Conservation (phyloP, 1,140 invertebrate species). For the Drosophila leontia region DNA sequence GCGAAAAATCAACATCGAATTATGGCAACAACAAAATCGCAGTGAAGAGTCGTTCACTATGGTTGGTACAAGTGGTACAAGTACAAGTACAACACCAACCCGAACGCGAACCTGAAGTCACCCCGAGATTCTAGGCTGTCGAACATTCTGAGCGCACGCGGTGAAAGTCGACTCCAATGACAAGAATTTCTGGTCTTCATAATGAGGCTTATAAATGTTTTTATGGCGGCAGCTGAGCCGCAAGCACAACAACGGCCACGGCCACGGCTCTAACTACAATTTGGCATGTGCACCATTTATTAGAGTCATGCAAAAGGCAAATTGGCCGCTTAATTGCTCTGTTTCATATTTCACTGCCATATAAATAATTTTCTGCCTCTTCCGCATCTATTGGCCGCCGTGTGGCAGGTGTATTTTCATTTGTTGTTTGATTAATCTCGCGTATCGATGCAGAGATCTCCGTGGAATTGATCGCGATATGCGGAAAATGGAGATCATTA, state of each 20-base stretch:
- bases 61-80: slow-evolving; percentile 38
- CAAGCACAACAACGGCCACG: slow-evolving; percentile 49
- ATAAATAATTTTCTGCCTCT: slow-evolving; percentile 17
- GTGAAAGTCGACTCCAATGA: slow-evolving; percentile 77
- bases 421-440: slow-evolving; percentile 32
- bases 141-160: slow-evolving; percentile 59
- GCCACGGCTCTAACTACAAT: slow-evolving; percentile 49
- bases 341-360: slow-evolving; percentile 39
- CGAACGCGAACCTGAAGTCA: slow-evolving; percentile 1
- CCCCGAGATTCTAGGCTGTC: slow-evolving; percentile 41
- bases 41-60: slow-evolving; percentile 46
- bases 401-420: slow-evolving; percentile 54
- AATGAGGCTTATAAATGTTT: slow-evolving; percentile 82
- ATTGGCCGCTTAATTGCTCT: slow-evolving; percentile 76
- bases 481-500: slow-evolving; percentile 50
- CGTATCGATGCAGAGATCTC: slow-evolving; percentile 19
- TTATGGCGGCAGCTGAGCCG: slow-evolving; percentile 71
- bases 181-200: slow-evolving; percentile 83
- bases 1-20: slow-evolving; percentile 79
- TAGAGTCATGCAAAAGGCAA: slow-evolving; percentile 71
- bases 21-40: slow-evolving; percentile 75
- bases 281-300: slow-evolving; percentile 82
- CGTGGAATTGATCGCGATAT: slow-evolving; percentile 22
- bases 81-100: slow-evolving; percentile 16
- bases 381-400: slow-evolving; percentile 2